These are phyloP conservation scores for Drosophila mayaguana DNA, from an alignment of 2,888 invertebrate species.

Conservation along the genomic window DNA sequence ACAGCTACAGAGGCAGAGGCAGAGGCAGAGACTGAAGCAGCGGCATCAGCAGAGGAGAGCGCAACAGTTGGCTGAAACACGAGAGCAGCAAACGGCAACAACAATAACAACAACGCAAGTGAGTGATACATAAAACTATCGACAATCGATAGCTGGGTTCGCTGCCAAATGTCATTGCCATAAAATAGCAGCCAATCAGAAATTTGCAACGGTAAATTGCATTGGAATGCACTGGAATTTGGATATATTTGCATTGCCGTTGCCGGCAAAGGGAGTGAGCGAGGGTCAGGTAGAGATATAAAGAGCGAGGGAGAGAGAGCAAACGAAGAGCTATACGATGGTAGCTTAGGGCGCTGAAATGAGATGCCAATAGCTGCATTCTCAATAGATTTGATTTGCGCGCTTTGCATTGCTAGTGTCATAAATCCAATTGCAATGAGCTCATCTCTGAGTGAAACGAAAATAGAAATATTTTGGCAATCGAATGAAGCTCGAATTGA, in stretches of 20 bases:
- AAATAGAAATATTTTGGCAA: conserved; percentile 1
- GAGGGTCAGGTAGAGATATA: neutral
- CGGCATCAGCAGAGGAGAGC: conserved; percentile 30
- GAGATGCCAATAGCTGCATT: conserved; percentile 22
- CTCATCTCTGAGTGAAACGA: conserved; percentile 19
- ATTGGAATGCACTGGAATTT: conserved; percentile 29
- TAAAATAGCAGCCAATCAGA: conserved; percentile 23
- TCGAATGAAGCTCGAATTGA: neutral
- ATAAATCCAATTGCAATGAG: conserved; percentile 28
- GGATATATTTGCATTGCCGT: conserved; percentile 15
- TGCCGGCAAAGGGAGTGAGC: conserved; percentile 34
- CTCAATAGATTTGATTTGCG: conserved; percentile 17
- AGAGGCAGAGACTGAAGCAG: conserved; percentile 27
- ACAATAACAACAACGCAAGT: conserved; percentile 26
- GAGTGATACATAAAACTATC: conserved; percentile 31
- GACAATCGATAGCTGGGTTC: conserved; percentile 36
- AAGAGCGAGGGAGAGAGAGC: neutral
- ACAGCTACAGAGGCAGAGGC: conserved; percentile 26
- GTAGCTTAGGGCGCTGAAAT: neutral
- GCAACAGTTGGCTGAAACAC: conserved; percentile 63
- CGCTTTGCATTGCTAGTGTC: conserved; percentile 13
- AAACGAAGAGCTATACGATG: neutral
- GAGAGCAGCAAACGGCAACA: conserved; percentile 47
- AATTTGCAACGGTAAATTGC: conserved; percentile 27
- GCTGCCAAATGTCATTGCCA: conserved; percentile 50